These are phyloP conservation scores for Diuraphis noxia DNA, from an alignment of 1,140 invertebrate genomes.

Conservation along the genomic window DNA sequence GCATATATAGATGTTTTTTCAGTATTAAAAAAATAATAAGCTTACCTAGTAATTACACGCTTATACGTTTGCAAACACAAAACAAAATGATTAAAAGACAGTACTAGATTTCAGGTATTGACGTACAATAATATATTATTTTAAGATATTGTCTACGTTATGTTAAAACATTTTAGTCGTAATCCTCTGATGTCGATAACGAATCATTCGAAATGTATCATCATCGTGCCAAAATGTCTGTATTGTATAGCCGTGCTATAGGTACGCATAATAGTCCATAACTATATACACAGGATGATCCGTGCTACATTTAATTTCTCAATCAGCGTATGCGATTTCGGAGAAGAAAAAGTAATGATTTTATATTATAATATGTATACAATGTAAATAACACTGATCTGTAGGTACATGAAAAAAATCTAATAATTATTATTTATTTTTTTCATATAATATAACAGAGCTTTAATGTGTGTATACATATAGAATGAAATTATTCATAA, in stretches of 20 bases:
- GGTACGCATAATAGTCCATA: neutral
- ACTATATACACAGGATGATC: neutral
- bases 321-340: neutral
- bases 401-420: neutral
- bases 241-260: neutral
- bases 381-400: neutral
- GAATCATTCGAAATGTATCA: neutral
- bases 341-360: too few relatives aligned
- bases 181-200: neutral
- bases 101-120: neutral
- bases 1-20: neutral
- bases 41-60: too few relatives aligned
- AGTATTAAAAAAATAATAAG: too few relatives aligned
- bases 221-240: neutral
- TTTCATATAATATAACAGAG: too few relatives aligned
- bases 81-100: too few relatives aligned
- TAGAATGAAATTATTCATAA: neutral
- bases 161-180: neutral
- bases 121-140: neutral
- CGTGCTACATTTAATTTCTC: neutral
- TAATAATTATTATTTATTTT: too few relatives aligned
- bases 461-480: neutral
- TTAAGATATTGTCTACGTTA: neutral
- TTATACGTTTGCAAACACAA: too few relatives aligned
- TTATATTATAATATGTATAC: too few relatives aligned